Evolutionary conservation across 2,888 invertebrate genomes (phyloP).

Genomic region (Dicyrtomina minuta): DNA sequence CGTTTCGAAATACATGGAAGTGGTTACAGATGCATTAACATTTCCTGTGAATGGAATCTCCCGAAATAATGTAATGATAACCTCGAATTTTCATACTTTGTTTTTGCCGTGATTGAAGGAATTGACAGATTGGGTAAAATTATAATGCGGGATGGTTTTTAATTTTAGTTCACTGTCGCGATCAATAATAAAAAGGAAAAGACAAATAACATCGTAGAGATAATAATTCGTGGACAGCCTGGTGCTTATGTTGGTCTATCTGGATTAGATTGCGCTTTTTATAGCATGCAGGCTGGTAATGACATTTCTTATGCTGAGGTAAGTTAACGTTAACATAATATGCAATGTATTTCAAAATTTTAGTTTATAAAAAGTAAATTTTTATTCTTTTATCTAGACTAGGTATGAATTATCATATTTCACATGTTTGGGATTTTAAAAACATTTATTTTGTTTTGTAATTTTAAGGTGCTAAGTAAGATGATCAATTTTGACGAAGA

Average conservation of each 20-base stretch:
- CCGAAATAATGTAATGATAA: conserved; percentile 71
- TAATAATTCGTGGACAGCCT: conserved; percentile 89
- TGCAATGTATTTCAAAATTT: background rate
- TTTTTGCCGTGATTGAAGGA: too few relatives aligned
- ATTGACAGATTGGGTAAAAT: too few relatives aligned
- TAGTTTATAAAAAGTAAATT: too few relatives aligned
- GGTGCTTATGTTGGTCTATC: conserved; percentile 92
- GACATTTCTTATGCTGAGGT: conserved; percentile 84
- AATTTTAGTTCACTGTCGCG: conserved; percentile 71
- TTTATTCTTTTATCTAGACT: background rate
- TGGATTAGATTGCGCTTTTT: conserved; percentile 84
- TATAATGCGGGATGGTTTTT: too few relatives aligned
- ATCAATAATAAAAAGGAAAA: conserved; percentile 92
- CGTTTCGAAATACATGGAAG: conserved; percentile 74
- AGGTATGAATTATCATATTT: background rate
- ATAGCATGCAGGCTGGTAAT: conserved; percentile 90
- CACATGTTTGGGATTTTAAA: too few relatives aligned
- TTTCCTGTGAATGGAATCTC: conserved; percentile 95
- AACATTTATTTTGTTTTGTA: too few relatives aligned
- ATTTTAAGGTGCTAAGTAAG: conserved; percentile 74
- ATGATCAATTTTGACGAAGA: conserved; percentile 86
- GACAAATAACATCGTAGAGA: conserved; percentile 88
- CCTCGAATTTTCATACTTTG: background rate
- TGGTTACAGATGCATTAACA: conserved; percentile 90
- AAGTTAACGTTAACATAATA: too few relatives aligned